These are phyloP conservation scores for Sabellastarte sp. DNA, from an alignment of 2,888 invertebrate genomes.

Conservation along the genomic window DNA sequence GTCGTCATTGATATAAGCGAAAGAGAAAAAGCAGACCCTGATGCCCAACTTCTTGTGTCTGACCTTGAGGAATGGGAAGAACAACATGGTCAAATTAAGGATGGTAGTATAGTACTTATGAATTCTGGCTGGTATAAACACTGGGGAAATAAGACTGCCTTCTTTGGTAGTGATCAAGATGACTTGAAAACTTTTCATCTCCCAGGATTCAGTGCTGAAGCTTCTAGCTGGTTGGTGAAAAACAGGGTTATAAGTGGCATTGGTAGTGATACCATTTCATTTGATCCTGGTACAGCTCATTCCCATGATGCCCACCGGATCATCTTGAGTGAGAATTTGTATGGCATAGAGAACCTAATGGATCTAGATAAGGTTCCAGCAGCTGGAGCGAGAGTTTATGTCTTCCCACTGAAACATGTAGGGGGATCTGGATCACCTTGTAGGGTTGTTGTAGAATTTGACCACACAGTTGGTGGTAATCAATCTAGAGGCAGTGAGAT, in stretches of 20 bases:
- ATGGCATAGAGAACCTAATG: slow-evolving; percentile 1
- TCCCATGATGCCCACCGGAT: background rate
- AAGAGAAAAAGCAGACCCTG: background rate
- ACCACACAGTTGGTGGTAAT: too few species aligned
- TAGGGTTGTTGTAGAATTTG: background rate
- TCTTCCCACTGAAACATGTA: background rate
- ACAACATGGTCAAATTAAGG: slow-evolving; percentile 4
- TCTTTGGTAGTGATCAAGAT: slow-evolving; percentile 3
- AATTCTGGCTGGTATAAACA: background rate
- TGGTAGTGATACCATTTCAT: background rate
- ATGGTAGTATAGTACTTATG: background rate
- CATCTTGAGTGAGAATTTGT: background rate
- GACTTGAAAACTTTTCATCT: slow-evolving; percentile 5
- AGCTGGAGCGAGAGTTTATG: slow-evolving; percentile 1
- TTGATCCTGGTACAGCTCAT: background rate
- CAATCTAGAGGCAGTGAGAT: too few species aligned
- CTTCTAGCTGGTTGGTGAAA: background rate
- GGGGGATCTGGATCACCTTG: background rate
- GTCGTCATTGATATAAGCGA: slow-evolving; percentile 3
- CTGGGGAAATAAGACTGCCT: background rate
- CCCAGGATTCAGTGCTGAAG: slow-evolving; percentile 7
- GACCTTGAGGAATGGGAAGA: slow-evolving; percentile 7
- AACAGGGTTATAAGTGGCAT: background rate
- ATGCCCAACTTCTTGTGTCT: background rate
- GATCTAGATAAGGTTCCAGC: background rate